Conservation (phyloP, 2,888 invertebrate genomes). For the Xestobium rufovillosum region DNA sequence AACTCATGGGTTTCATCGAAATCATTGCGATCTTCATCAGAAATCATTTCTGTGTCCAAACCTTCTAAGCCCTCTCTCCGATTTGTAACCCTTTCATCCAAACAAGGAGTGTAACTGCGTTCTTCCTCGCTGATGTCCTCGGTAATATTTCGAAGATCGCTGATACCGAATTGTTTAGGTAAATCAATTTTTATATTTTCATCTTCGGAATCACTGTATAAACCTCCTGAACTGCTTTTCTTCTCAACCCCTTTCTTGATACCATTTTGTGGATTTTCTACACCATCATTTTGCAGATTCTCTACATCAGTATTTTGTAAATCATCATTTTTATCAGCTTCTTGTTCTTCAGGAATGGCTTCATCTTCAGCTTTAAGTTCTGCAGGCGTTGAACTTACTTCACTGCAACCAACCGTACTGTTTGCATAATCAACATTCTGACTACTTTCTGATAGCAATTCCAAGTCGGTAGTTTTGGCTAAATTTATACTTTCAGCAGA, state of each 20-base stretch:
- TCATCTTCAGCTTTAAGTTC: background rate
- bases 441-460: slow-evolving; percentile 18
- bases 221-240: slow-evolving; percentile 19
- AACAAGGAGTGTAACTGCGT: slow-evolving; percentile 64
- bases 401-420: slow-evolving; percentile 22
- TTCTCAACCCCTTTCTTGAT: no score
- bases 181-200: slow-evolving; percentile 33
- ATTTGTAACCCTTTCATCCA: slow-evolving; percentile 53
- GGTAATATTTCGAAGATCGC: slow-evolving; percentile 47
- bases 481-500: slow-evolving; percentile 73
- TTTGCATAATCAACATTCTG: slow-evolving; percentile 9
- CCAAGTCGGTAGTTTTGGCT: slow-evolving; percentile 49
- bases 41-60: slow-evolving; percentile 67
- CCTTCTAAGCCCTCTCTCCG: slow-evolving; percentile 41
- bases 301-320: background rate
- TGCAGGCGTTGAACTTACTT: slow-evolving; percentile 18
- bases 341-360: background rate
- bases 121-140: slow-evolving; percentile 61
- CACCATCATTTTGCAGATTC: background rate
- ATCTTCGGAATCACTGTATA: slow-evolving; percentile 42
- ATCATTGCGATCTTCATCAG: slow-evolving; percentile 62
- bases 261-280: no score
- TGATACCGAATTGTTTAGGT: slow-evolving; percentile 31
- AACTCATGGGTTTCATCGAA: slow-evolving; percentile 51
- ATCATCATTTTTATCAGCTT: background rate